Evolutionary conservation across 2,113 vertebrate genomes (phyloP), one percentile per base, ranked within the genome.

Genomic region (Sceloporus undulatus): DNA sequence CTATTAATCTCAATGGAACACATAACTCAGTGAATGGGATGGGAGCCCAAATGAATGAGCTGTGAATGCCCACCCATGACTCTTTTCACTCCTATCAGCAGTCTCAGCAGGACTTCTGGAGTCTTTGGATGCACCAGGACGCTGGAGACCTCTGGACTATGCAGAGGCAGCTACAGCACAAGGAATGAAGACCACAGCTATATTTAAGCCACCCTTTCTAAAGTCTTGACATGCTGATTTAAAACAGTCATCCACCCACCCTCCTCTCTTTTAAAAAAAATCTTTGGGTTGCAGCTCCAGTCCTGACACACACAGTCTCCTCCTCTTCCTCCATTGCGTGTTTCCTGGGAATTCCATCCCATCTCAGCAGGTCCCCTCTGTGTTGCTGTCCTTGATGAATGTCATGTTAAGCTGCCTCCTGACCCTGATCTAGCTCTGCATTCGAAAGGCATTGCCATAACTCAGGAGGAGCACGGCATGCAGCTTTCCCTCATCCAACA

Each of bases 341-440:
- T 9, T 84, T 21, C 80, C 85, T 2, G 0, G 4, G 84, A 86
- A 86, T 18, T 0, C 13, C 19, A 56, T 6, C 48, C 84, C 48
- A 79, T 6, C 54, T n/a, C 81, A 65, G 90, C 0, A 6, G 1
- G 71, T 65, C 19, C 1, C n/a, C 88, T 68, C 80, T 0, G 0
- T 14, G 77, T 2, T 11, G 65, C 65, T 65, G 78, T 80, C 59
- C 82, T 38, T 89, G 93, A 87, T 48, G 21, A 81, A 92, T 34
- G 65, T 16, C 90, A 27, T 0, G 0, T 42, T 80, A 76, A 82
- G 90, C 76, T 54, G 88, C 90, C 92, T 93, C 90, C 91, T 91
- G 90, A 76, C 91, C 86, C 84, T 0, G 14, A 79, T 5, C 0
- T 25, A 85, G 88, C 0, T 4, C 4, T 13, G 77, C 5, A 0